A percentile compares a stretch with the other conserved stretches of the same genome.
phyloP scores from a whole-genome alignment of 2,797 vertebrate genomes.

The Helostoma temminkii region DNA sequence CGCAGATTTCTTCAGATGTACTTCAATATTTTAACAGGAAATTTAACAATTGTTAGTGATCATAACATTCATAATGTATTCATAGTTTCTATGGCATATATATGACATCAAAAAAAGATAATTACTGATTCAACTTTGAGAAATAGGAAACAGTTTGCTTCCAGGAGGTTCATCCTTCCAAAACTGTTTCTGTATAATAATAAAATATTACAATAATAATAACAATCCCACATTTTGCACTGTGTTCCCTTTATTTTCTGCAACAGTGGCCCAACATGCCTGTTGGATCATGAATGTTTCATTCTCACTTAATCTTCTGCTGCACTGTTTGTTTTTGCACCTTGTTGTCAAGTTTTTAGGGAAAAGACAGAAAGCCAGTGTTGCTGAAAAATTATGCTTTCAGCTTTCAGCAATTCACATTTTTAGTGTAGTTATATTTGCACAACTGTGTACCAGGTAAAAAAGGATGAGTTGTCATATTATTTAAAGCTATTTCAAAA shows the following conservation, averaged over 20 bases:
- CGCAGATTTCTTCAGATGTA: background rate
- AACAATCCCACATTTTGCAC: background rate
- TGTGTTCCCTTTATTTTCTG: slow-evolving; percentile 6
- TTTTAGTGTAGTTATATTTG: background rate
- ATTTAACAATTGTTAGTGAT: background rate
- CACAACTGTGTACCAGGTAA: background rate
- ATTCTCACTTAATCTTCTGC: slow-evolving; percentile 19
- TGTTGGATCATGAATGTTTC: slow-evolving; percentile 31
- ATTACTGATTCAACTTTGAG: background rate
- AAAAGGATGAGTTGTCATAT: slow-evolving; percentile 22
- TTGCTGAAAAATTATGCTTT: slow-evolving; percentile 30
- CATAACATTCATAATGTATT: background rate
- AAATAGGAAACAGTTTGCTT: background rate
- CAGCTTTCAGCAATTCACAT: slow-evolving; percentile 9
- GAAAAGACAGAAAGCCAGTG: background rate
- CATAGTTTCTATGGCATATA: background rate
- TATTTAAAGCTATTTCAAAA: slow-evolving; percentile 46
- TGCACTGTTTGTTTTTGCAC: slow-evolving; percentile 13
- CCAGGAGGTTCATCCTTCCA: background rate
- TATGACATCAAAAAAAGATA: slow-evolving; percentile 12
- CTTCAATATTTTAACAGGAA: background rate
- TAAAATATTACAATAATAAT: no score
- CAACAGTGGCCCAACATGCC: slow-evolving; percentile 4
- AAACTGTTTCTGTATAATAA: background rate
- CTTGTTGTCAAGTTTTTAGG: background rate